Evolutionary conservation across 2,888 invertebrate species (phyloP).

Genomic region (Lasius platythorax): DNA sequence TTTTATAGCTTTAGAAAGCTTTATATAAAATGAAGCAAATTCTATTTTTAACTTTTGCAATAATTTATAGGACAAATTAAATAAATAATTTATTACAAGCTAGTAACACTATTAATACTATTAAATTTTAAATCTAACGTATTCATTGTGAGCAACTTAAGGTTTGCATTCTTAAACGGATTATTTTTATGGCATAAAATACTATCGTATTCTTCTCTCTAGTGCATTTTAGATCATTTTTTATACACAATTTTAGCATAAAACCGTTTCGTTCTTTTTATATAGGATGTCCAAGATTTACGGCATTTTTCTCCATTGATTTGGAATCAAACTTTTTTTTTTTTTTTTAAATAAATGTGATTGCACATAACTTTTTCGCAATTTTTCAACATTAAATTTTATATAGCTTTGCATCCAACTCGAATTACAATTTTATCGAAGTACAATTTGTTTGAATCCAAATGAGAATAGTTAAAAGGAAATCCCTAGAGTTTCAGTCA

Average conservation of each 20-base stretch:
- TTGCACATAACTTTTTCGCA: neutral
- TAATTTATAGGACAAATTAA: neutral
- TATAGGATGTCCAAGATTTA: neutral
- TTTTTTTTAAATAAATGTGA: neutral
- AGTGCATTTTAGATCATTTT: neutral
- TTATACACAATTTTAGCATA: neutral
- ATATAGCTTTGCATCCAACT: neutral
- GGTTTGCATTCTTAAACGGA: neutral
- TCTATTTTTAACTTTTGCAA: neutral
- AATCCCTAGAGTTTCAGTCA: neutral
- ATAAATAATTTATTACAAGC: neutral
- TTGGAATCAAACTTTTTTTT: neutral
- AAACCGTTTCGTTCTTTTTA: neutral
- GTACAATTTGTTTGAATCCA: neutral
- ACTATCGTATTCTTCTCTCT: neutral
- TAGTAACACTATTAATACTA: neutral
- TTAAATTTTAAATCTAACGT: neutral
- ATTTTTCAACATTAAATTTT: constrained; percentile 3
- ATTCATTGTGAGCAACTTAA: neutral
- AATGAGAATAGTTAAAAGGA: neutral
- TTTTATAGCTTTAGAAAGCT: constrained; percentile 16
- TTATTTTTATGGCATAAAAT: neutral
- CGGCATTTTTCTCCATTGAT: neutral
- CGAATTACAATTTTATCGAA: constrained; percentile 5
- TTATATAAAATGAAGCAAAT: constrained; percentile 16